Base-by-base conservation (phyloP, 1,140 invertebrate genomes). In the Danaus melanippus region DNA sequence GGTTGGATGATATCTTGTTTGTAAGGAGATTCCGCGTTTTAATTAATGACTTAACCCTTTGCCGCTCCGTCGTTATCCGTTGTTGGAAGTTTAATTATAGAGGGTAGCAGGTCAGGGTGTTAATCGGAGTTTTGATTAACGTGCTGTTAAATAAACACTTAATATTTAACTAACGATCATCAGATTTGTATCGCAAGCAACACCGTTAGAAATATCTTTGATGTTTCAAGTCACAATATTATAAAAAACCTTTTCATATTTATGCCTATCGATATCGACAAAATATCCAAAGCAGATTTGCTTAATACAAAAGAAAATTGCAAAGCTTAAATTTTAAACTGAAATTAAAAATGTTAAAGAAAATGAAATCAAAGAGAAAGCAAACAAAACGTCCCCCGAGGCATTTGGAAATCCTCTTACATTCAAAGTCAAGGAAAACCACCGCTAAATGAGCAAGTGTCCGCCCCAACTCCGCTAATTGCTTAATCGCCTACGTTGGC, bases 1-100 rank as follows among this genome's bases (percentile, higher is more conserved):
- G 70, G 59, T 71, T 70, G 78, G 78, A 80, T 83, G 75, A 83
- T 81, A 83, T 76, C 76, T 77, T 79, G 71, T 84, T 82, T 82
- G 76, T 69, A 76, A 80, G 76, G 67, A 78, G 79, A 85, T 85
- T 80, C 73, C 68, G 58, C 65, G 57, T 70, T 73, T 78, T 85
- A 83, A 85, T 86, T 86, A 86, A 86, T 81, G 72, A 74, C 69
- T 80, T 64, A 66, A 68, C 80, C 80, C 78, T 75, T 66, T 32
- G 21, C 56, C 62, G 60, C 64, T 66, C 70, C 76, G 74, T 81
- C 65, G 78, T 84, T 84, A 79, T 62, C 62, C 74, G 71, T 60
- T 67, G 67, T 76, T 74, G 68, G 48, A 48, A 64, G 65, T 68
- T 70, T 76, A 75, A 77, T 77, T 71, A 74, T 72, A 68, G 56